Evolutionary conservation across 2,888 invertebrate genomes (phyloP).

Genomic region (Anthophora plumipes): DNA sequence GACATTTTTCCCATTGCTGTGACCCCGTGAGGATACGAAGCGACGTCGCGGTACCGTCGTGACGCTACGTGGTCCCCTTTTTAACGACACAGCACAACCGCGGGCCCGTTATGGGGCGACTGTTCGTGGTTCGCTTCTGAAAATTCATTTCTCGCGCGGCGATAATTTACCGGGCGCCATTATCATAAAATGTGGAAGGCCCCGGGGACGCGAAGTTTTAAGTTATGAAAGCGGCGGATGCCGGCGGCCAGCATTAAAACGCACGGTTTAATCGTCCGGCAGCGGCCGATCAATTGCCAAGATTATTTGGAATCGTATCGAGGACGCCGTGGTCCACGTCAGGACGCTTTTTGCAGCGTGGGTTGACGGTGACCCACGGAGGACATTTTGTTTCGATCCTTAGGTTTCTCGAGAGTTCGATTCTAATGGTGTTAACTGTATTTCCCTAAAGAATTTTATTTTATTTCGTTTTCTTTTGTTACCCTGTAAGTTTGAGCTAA

Average conservation of each 20-base stretch:
- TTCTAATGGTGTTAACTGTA: neutral
- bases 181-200: constrained; percentile 72
- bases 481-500: neutral
- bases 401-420: neutral
- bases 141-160: constrained; percentile 67
- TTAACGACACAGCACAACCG: constrained; percentile 46
- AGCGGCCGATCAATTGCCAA: constrained; percentile 70
- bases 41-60: constrained; percentile 24
- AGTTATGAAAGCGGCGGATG: constrained; percentile 69
- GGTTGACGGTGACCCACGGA: constrained; percentile 8
- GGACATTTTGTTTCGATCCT: constrained; percentile 1
- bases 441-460: neutral
- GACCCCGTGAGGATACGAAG: neutral
- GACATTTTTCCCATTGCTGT: constrained; percentile 30
- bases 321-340: constrained; percentile 48
- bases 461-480: neutral
- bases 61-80: constrained; percentile 38
- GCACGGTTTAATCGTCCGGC: constrained; percentile 66
- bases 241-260: constrained; percentile 67
- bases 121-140: constrained; percentile 56
- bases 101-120: constrained; percentile 39
- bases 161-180: constrained; percentile 70
- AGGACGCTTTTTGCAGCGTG: neutral
- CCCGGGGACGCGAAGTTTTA: constrained; percentile 50
- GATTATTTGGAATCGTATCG: constrained; percentile 74